Base-by-base conservation (phyloP, 1,140 invertebrate species). In the Bombus breviceps region DNA sequence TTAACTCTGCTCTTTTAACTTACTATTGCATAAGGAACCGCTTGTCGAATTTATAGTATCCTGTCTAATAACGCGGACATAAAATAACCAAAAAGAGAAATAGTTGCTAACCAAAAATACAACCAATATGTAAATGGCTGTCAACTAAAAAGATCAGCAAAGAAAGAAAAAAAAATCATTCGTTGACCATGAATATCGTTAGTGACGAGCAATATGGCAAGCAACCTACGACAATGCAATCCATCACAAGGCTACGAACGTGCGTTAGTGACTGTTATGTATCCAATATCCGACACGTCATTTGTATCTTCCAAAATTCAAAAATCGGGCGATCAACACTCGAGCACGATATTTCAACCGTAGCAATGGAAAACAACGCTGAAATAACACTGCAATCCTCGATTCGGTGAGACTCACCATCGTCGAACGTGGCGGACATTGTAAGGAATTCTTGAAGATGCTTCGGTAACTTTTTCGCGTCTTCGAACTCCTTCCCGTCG, bases 391-490 rank as follows among this genome's bases (percentile, higher is more conserved):
- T 89, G 69, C 83, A 86, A 83, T 83, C 88, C 85, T 68, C 62
- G 84, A 82, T 71, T 94, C 93, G 91, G 90, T 89, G 87, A 82
- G 88, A 96, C 96, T 96, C 95, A 96, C 95, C 95, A 85, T 94
- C 94, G 91, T 96, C 96, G 75, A 95, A 91, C 43, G 94, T 88
- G 8, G 39, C 41, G 6, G 94, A 92, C 28, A 94, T 91, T 83
- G 89, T 89, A 53, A 97, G 96, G 92, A 97, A 96, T 90, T 98
- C 97, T 89, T 96, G 96, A 82, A 98, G 95, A 94, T 98, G 97
- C 87, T 96, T 96, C 0, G 97, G 97, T 53, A 98, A 94, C 62
- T 96, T 96, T 81, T 95, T 95, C 10, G 97, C 94, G 87, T 97
- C 96, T 81, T 95, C 96, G 78, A 96, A 92, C 90, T 96, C 95